Percentiles rank a stretch among this genome's conserved stretches.
phyloP scores from a whole-genome alignment of 2,888 invertebrate genomes.

The Campopleginae sp. region DNA sequence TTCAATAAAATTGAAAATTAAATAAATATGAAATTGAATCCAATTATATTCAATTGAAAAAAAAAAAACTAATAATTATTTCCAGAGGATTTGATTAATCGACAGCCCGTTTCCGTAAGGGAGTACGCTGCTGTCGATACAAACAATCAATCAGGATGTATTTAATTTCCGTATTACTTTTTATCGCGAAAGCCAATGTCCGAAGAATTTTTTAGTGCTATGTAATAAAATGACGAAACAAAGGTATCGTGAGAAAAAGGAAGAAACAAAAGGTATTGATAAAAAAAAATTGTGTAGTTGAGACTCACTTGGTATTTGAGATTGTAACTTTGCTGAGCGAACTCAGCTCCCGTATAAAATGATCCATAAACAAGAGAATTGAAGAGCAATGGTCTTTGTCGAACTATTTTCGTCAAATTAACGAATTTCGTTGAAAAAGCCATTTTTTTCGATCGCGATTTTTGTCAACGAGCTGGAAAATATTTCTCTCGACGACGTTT shows the following conservation, averaged over 20 bases:
- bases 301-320: constrained; percentile 88
- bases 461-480: not conserved
- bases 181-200: not conserved
- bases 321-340: constrained; percentile 91
- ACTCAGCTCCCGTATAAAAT: constrained; percentile 92
- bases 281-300: constrained; percentile 80
- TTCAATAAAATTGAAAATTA: no score
- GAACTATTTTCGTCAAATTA: constrained; percentile 63
- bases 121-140: not conserved
- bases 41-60: no score
- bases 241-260: not conserved
- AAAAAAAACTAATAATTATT: not conserved
- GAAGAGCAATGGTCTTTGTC: constrained; percentile 75
- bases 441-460: constrained; percentile 65
- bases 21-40: no score
- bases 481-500: constrained; percentile 23
- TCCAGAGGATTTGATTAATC: not conserved
- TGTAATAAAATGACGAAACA: constrained; percentile 10
- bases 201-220: not conserved
- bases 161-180: not conserved
- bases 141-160: not conserved
- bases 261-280: constrained; percentile 29
- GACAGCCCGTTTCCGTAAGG: not conserved
- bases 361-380: constrained; percentile 89
- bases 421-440: constrained; percentile 68